A percentile compares a stretch with the other conserved stretches of the same genome.
Conservation (phyloP, 2,797 vertebrate species). For the Falco columbarius region DNA sequence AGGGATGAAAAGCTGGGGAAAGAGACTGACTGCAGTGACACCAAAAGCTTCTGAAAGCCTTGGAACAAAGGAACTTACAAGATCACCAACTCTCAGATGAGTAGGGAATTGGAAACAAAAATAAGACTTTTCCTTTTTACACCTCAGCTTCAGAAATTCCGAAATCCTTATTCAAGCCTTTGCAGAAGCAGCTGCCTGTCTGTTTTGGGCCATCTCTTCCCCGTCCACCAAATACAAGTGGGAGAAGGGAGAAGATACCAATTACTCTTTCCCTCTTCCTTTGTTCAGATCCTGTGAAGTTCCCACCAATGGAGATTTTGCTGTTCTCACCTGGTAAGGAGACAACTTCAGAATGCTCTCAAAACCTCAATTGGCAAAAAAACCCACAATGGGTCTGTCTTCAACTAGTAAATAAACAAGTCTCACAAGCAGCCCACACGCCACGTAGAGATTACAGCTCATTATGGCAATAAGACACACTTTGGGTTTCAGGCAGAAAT, state of each 20-base stretch:
- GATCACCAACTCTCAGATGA: neutral
- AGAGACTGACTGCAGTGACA: neutral
- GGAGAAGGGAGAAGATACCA: neutral
- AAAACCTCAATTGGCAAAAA: neutral
- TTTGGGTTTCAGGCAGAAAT: neutral
- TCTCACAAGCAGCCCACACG: neutral
- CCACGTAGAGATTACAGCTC: neutral
- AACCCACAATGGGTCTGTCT: rapidly evolving
- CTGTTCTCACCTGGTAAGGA: neutral
- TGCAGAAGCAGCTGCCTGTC: neutral
- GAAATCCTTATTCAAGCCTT: neutral
- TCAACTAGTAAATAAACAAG: neutral
- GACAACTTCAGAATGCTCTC: neutral
- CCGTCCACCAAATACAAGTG: neutral
- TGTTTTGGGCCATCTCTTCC: neutral
- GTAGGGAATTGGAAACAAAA: neutral
- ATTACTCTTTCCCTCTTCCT: neutral
- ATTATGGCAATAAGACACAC: neutral
- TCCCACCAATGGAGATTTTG: neutral
- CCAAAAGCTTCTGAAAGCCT: neutral
- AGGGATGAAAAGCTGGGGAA: neutral
- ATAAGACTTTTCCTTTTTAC: neutral
- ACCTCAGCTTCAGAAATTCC: neutral
- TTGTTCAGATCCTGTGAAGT: neutral
- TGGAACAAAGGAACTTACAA: neutral